These are phyloP conservation scores for Caloenas nicobarica DNA, from an alignment of 2,113 vertebrate genomes.

Conservation along the genomic window DNA sequence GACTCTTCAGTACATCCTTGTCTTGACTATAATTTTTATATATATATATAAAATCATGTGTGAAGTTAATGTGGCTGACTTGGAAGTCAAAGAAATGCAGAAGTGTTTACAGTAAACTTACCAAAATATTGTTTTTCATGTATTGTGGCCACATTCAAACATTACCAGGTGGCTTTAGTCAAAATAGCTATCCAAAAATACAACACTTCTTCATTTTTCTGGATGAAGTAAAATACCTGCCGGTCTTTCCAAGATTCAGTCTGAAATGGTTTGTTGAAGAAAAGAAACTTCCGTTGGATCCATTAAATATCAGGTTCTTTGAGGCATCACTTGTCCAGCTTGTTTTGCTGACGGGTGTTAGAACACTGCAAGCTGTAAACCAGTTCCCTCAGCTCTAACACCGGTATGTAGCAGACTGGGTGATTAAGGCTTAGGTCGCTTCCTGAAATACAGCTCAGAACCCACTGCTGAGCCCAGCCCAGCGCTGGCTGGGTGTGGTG, in stretches of 20 bases:
- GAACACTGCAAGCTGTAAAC: neutral
- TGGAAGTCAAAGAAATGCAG: neutral
- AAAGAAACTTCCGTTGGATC: neutral
- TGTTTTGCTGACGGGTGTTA: neutral
- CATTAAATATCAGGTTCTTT: neutral
- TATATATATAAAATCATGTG: neutral
- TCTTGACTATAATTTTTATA: neutral
- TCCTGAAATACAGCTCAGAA: neutral
- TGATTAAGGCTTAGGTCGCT: neutral
- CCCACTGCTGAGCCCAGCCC: neutral
- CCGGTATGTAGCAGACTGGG: neutral
- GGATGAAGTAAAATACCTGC: neutral
- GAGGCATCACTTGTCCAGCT: neutral
- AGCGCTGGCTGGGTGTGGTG: neutral
- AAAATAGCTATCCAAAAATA: neutral
- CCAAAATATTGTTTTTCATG: neutral
- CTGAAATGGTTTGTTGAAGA: neutral
- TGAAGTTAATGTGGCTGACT: neutral
- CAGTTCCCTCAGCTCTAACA: neutral
- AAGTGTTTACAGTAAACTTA: neutral
- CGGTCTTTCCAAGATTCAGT: neutral
- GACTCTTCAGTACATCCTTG: neutral
- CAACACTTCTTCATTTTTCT: neutral
- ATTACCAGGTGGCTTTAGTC: neutral
- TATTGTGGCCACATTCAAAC: neutral